phyloP scores from a whole-genome alignment of 1,140 invertebrate genomes.

The Drosophila carrolli region DNA sequence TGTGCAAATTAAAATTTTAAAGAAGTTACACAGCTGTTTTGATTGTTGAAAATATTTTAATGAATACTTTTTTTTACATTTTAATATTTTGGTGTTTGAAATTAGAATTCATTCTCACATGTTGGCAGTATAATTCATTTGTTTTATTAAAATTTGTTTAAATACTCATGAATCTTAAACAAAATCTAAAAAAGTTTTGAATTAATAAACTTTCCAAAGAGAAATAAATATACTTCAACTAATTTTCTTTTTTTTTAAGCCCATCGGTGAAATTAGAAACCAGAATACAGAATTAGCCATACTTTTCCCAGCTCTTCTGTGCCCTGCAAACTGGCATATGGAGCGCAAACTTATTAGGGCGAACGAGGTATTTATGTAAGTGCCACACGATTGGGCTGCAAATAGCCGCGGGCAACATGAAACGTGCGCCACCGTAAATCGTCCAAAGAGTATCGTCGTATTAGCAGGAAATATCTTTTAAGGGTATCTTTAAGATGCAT shows the following conservation, averaged over 20 bases:
- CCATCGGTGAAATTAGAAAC: not conserved
- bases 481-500: constrained; percentile 44
- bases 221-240: too few species aligned
- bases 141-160: too few species aligned
- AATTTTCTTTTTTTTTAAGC: too few species aligned
- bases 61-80: too few species aligned
- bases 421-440: constrained; percentile 69
- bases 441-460: constrained; percentile 9
- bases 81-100: too few species aligned
- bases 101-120: too few species aligned
- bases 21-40: too few species aligned
- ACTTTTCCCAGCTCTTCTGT: not conserved
- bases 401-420: constrained; percentile 71
- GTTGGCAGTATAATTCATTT: too few species aligned
- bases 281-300: constrained; percentile 14
- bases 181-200: too few species aligned
- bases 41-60: too few species aligned
- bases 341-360: constrained; percentile 66
- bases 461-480: constrained; percentile 13
- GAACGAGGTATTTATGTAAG: constrained; percentile 73
- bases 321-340: constrained; percentile 11
- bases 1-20: not conserved
- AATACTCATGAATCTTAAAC: too few species aligned
- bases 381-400: constrained; percentile 78
- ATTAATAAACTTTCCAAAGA: too few species aligned